Evolutionary conservation across 92 coral and sea anemone species (phyloP).

Genomic region (Porites lobata): DNA sequence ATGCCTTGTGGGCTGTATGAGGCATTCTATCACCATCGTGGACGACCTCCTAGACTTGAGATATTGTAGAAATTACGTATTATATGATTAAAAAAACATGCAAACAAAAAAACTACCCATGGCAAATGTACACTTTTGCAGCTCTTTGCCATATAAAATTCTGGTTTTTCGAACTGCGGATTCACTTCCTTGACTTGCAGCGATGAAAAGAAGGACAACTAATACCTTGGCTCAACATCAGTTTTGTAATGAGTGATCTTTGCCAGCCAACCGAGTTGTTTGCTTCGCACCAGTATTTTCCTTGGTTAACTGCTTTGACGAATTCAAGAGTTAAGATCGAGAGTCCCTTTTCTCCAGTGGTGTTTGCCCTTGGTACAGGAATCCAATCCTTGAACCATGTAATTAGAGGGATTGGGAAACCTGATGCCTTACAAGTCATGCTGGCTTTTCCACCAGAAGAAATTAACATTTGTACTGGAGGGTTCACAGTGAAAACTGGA

Average conservation of each 20-base stretch:
- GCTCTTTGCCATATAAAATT: no score
- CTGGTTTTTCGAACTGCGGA: no score
- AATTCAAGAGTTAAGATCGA: constrained; percentile 25
- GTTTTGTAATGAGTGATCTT: background rate
- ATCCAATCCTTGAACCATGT: constrained; percentile 32
- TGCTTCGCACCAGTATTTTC: constrained; percentile 49
- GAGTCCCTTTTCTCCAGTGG: background rate
- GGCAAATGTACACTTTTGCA: no score
- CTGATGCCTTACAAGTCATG: constrained; percentile 13
- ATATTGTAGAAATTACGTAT: no score
- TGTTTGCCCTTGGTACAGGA: background rate
- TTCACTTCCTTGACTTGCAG: no score
- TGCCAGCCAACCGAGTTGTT: constrained; percentile 13
- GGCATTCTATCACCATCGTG: no score
- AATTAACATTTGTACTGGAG: background rate
- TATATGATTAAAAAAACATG: no score
- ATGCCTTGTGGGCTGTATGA: no score
- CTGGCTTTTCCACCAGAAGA: background rate
- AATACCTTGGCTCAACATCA: background rate
- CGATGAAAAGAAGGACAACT: background rate
- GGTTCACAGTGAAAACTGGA: constrained; percentile 8
- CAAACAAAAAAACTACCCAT: no score
- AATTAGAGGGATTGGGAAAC: constrained; percentile 20
- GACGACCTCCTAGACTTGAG: no score
- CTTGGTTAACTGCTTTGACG: constrained; percentile 4